Base-by-base conservation (phyloP, 1,140 invertebrate genomes). In the Conopomorpha cramerella region DNA sequence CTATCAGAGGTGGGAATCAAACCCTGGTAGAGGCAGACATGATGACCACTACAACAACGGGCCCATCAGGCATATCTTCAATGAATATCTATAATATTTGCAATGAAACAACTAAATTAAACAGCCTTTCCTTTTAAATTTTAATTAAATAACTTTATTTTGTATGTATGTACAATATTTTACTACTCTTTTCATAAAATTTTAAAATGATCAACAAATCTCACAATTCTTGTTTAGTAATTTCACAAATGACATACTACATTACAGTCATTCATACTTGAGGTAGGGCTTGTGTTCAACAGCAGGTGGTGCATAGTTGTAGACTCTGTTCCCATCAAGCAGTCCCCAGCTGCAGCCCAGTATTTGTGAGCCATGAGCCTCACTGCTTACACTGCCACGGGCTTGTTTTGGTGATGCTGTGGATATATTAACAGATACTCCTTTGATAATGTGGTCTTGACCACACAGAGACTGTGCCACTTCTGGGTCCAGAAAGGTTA, bases 401-500 rank as follows among this genome's bases (percentile, higher is more conserved):
- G n/a, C n/a, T 4, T 65, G 86, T 62, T 96, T 96, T 1, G 95
- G 95, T 8, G 94, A 93, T 15, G 95, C 95, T 57, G 92, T 95
- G 15, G 92, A 95, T 28, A 98, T 92, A 78, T 97, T 94, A 7
- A 98, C 93, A 30, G 93, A 96, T 8, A 95, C 91, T 31, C 84
- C 92, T 72, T 96, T 96, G 37, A 98, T 93, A 43, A 98, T 96
- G 70, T 98, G 95, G 79, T 98, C 95, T 74, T 98, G 94, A 0
- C 95, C 95, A 70, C 94, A 98, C 1, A 96, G 79, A 18, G 88
- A 89, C 68, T 95, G 92, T 3, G 95, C 95, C 25, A 96, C 88
- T 65, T 96, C 93, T 4, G 93, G 93, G 72, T 97, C 94, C 43
- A 95, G 77, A 77, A 97, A 97, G 25, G 93, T 96, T 13, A 98